Base-by-base conservation (phyloP, 2,888 invertebrate genomes). In the Cataglyphis cursor region DNA sequence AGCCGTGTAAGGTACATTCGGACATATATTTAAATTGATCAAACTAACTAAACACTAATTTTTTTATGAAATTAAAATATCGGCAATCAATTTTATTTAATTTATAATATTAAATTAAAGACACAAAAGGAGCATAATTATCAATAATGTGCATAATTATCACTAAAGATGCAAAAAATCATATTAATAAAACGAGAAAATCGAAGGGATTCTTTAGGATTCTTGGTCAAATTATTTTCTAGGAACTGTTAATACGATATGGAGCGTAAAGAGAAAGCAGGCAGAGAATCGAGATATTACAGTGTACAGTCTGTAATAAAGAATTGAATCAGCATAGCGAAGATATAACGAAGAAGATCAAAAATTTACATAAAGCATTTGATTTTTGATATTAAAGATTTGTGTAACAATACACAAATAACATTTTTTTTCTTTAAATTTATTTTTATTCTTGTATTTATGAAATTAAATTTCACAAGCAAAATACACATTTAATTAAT, bases 261-360 rank as follows among this genome's bases (percentile, higher is more conserved):
- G 48, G 80, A 61, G 75, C 59, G 62, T 72, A 72, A 80, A 80
- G 78, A 80, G 78, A 80, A 80, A 78, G 73, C 72, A 59, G 6
- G 4, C n/a, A 12, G 35, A 72, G 15, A 3, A 59, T 61, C 2
- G 24, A 59, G 24, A 73, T 35, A 15, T 80, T 73, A 41, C 8
- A 44, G 21, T 31, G 21, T 28, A 1, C 65, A 48, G 6, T 66
- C 9, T 28, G 15, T 44, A 9, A 15, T 21, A 48, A 6, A 54
- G 18, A 73, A 80, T 80, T 64, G 59, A 35, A 24, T 72, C 31
- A 72, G 18, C 10, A 12, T 72, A 61, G 28, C 35, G 18, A 57
- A 70, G 15, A 51, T 12, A 31, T 15, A n/a, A 38, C 28, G 15
- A 21, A n/a, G 15, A 21, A n/a, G 10, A 57, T 10, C 24, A 18